Evolutionary conservation across 2,888 invertebrate genomes (phyloP).

Genomic region (Cheilosia soror): DNA sequence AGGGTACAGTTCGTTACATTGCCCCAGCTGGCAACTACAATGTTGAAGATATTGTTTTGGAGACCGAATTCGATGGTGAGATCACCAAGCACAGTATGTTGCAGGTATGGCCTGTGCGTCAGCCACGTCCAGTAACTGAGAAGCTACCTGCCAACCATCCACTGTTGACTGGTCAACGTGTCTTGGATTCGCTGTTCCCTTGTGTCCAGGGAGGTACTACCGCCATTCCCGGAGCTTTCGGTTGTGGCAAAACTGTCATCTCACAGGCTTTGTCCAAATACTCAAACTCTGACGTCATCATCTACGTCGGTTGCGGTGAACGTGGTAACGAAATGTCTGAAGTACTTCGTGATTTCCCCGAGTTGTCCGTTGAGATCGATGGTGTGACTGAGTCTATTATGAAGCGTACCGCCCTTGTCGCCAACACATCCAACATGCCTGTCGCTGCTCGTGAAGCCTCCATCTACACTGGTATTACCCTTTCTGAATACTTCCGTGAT

Average conservation of each 20-base stretch:
- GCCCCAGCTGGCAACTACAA: constrained; percentile 97
- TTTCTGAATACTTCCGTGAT: constrained; percentile 99
- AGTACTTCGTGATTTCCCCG: constrained; percentile 99
- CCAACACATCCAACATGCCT: constrained; percentile 99
- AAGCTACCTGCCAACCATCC: constrained; percentile 99
- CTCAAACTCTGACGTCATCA: constrained; percentile 99
- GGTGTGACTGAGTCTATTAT: constrained; percentile 99
- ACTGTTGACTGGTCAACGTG: constrained; percentile 98
- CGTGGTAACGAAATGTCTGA: constrained; percentile 99
- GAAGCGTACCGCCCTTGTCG: constrained; percentile 99
- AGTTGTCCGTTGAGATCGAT: constrained; percentile 98
- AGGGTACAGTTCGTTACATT: constrained; percentile 98
- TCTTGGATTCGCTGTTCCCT: constrained; percentile 99
- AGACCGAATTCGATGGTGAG: constrained; percentile 99
- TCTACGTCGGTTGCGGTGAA: constrained; percentile 99
- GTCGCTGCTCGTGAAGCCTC: constrained; percentile 99
- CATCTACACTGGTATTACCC: constrained; percentile 99
- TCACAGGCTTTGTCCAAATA: constrained; percentile 99
- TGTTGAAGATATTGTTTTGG: constrained; percentile 96
- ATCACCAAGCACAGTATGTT: constrained; percentile 96
- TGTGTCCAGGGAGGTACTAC: constrained; percentile 99
- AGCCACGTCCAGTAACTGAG: constrained; percentile 97
- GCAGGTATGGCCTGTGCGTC: constrained; percentile 99
- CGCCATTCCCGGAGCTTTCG: constrained; percentile 99
- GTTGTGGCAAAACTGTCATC: constrained; percentile 99